phyloP scores from a whole-genome alignment of 2,888 invertebrate genomes.

The Zygaena filipendulae region DNA sequence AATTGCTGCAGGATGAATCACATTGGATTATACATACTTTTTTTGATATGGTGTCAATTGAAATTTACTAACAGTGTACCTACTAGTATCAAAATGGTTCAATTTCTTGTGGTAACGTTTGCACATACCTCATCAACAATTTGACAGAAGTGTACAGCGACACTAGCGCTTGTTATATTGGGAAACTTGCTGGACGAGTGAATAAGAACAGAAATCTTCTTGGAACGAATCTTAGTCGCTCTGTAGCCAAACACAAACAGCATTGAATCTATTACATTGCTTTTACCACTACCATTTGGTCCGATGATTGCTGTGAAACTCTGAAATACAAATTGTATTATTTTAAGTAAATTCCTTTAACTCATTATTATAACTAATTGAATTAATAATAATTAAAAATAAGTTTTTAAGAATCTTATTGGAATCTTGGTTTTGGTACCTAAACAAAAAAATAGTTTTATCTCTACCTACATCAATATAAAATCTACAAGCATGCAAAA shows the following conservation, averaged over 20 bases:
- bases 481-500: too few species aligned
- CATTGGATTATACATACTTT: too few species aligned
- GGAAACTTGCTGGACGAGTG: slow-evolving; percentile 88
- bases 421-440: not conserved
- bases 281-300: slow-evolving; percentile 99
- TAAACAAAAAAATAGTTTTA: too few species aligned
- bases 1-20: too few species aligned
- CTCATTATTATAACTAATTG: slow-evolving; percentile 3
- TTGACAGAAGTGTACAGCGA: slow-evolving; percentile 88
- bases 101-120: too few species aligned
- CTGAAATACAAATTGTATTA: slow-evolving; percentile 71
- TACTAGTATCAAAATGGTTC: too few species aligned
- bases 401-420: not conserved
- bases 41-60: too few species aligned
- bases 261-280: slow-evolving; percentile 99
- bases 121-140: slow-evolving; percentile 81
- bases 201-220: slow-evolving; percentile 92
- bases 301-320: slow-evolving; percentile 97
- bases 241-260: slow-evolving; percentile 98
- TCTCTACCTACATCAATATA: too few species aligned
- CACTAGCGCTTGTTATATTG: slow-evolving; percentile 82
- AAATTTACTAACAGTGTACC: too few species aligned
- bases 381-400: not conserved
- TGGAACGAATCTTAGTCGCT: slow-evolving; percentile 94
- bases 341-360: too few species aligned